Evolutionary conservation across 1,140 invertebrate species (phyloP).

Genomic region (Octopus bimaculoides): DNA sequence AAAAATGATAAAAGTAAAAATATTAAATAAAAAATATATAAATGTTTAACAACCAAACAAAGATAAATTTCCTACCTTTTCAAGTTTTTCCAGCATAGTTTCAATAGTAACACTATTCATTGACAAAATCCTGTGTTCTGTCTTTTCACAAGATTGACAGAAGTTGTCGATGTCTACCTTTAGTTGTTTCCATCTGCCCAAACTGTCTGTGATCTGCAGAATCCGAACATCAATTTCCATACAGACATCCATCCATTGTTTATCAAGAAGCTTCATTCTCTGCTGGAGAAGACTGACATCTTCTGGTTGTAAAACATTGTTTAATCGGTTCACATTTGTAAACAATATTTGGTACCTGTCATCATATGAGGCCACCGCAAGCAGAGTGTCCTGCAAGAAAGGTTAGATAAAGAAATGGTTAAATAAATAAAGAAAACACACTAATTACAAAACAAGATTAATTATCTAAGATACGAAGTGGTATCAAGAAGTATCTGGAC

Average conservation of each 20-base stretch:
- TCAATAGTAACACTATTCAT: conserved; percentile 48
- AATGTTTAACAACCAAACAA: no score
- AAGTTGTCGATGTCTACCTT: conserved; percentile 33
- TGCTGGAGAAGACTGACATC: conserved; percentile 78
- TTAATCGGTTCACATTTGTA: conserved; percentile 76
- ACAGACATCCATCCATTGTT: conserved; percentile 55
- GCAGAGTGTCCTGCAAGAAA: conserved; percentile 38
- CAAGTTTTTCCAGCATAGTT: conserved; percentile 46
- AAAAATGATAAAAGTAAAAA: conserved; percentile 6
- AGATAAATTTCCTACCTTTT: conserved; percentile 37
- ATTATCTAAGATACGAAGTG: no score
- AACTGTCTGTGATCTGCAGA: conserved; percentile 40
- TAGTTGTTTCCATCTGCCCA: conserved; percentile 44
- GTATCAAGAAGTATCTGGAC: no score
- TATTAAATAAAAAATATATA: neutral
- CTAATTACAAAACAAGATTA: no score
- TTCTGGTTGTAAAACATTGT: conserved; percentile 79
- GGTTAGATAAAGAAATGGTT: no score
- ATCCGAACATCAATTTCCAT: conserved; percentile 37
- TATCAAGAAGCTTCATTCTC: conserved; percentile 71
- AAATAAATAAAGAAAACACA: no score
- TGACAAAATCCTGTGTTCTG: conserved; percentile 43
- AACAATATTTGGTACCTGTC: conserved; percentile 61
- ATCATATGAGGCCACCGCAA: conserved; percentile 37
- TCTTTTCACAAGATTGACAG: conserved; percentile 44